These are phyloP conservation scores for Phalangium opilio DNA, from an alignment of 2,888 invertebrate species.

Conservation along the genomic window DNA sequence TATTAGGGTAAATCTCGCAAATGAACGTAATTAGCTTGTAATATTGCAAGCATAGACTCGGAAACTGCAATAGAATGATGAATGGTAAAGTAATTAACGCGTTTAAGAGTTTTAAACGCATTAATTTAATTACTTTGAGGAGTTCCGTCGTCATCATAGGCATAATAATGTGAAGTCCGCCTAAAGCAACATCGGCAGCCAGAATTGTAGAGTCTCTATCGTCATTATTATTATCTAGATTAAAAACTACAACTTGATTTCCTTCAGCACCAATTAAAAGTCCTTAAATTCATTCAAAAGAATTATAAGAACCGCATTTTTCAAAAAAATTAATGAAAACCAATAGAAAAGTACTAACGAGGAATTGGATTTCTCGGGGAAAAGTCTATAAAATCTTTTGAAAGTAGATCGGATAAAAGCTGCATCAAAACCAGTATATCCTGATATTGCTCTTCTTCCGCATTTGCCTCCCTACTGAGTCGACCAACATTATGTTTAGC, in stretches of 20 bases:
- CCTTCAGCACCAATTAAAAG: conserved; percentile 7
- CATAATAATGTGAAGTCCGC: conserved; percentile 52
- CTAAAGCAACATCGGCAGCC: conserved; percentile 47
- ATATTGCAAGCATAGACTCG: conserved; percentile 47
- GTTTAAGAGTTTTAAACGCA: not conserved
- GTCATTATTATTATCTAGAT: conserved; percentile 5
- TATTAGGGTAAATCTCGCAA: conserved; percentile 48
- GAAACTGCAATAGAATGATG: conserved; percentile 37
- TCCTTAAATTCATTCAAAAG: not conserved
- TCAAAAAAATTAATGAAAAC: conserved; percentile 5
- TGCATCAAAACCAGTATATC: conserved; percentile 67
- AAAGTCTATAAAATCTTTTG: conserved; percentile 41
- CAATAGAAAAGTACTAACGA: not conserved
- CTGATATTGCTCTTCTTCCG: conserved; percentile 52
- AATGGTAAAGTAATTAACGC: conserved; percentile 2
- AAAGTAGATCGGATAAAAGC: conserved; percentile 45
- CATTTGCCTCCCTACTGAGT: conserved; percentile 34
- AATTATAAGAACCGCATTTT: not conserved
- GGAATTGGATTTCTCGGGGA: conserved; percentile 22
- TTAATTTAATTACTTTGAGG: conserved; percentile 32
- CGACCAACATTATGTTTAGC: conserved; percentile 31
- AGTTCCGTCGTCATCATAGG: conserved; percentile 55
- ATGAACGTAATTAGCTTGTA: conserved; percentile 47
- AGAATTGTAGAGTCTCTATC: conserved; percentile 14
- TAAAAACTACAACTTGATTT: conserved; percentile 7